Conservation (phyloP, 2,888 invertebrate genomes). For the Drosophila percnosoma region DNA sequence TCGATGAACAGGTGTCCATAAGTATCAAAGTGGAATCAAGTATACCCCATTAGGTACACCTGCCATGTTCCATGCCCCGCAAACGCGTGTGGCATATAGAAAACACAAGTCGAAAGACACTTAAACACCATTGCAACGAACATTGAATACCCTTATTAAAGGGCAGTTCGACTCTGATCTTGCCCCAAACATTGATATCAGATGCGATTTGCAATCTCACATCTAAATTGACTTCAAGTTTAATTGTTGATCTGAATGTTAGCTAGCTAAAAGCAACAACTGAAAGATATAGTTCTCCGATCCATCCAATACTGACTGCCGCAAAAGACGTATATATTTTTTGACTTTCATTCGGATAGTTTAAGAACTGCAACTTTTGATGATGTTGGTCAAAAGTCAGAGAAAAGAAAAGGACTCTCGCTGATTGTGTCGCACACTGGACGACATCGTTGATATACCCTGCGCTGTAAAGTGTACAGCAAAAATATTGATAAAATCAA, state of each 20-base stretch:
- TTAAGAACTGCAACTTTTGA: no score
- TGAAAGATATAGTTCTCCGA: neutral
- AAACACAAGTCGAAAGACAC: neutral
- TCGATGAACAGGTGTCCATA: slow-evolving; percentile 62
- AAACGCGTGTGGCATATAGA: slow-evolving; percentile 27
- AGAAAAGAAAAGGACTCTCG: no score
- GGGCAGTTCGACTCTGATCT: neutral
- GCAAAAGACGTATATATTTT: neutral
- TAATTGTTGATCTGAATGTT: neutral
- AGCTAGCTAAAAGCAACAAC: neutral
- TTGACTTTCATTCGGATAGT: neutral
- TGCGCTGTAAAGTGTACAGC: neutral
- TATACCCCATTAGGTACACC: slow-evolving; percentile 47
- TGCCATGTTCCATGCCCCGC: slow-evolving; percentile 16
- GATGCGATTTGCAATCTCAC: neutral
- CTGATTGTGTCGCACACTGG: neutral
- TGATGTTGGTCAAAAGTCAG: no score
- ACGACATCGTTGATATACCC: neutral
- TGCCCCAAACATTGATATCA: neutral
- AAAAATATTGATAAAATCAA: slow-evolving; percentile 12
- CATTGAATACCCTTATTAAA: neutral
- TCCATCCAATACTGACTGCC: neutral
- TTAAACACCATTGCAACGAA: neutral
- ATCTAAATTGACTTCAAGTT: neutral
- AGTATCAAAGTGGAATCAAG: slow-evolving; percentile 52